Percentiles rank a stretch among this genome's conserved stretches.
Evolutionary conservation across 2,888 invertebrate species (phyloP).

Genomic region (Homarus gammarus): DNA sequence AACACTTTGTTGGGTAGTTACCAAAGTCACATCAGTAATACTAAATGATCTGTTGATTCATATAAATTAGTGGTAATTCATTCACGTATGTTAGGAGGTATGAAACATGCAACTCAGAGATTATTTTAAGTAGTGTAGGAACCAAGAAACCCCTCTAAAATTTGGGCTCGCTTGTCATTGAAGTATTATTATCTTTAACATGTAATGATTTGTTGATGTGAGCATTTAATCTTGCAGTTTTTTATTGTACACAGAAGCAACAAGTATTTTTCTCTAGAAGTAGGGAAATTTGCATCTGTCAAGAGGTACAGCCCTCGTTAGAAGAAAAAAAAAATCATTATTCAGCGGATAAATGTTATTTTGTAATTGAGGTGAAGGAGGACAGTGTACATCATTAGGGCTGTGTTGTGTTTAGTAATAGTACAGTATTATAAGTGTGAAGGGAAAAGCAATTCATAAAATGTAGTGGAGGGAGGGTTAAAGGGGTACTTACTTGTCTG

Average conservation of each 20-base stretch:
- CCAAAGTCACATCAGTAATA: no score
- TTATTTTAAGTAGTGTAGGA: background rate
- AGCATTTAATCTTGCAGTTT: background rate
- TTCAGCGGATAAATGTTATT: background rate
- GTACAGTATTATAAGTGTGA: constrained; percentile 39
- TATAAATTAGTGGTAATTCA: background rate
- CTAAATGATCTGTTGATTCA: background rate
- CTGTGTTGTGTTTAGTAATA: constrained; percentile 33
- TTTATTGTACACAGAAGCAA: background rate
- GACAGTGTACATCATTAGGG: constrained; percentile 16
- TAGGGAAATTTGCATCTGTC: background rate
- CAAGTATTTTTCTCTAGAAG: background rate
- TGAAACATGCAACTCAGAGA: background rate
- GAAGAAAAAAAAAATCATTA: background rate
- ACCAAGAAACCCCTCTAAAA: background rate
- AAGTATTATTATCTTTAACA: background rate
- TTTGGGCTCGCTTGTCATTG: background rate
- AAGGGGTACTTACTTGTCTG: background rate
- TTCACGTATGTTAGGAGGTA: background rate
- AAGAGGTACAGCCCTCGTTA: background rate
- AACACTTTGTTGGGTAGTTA: background rate
- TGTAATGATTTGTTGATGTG: background rate
- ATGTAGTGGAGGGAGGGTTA: background rate
- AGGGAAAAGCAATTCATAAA: constrained; percentile 48
- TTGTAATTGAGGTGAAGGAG: background rate